Evolutionary conservation across 2,113 vertebrate genomes (phyloP).

Genomic region (Brachirus orientalis): DNA sequence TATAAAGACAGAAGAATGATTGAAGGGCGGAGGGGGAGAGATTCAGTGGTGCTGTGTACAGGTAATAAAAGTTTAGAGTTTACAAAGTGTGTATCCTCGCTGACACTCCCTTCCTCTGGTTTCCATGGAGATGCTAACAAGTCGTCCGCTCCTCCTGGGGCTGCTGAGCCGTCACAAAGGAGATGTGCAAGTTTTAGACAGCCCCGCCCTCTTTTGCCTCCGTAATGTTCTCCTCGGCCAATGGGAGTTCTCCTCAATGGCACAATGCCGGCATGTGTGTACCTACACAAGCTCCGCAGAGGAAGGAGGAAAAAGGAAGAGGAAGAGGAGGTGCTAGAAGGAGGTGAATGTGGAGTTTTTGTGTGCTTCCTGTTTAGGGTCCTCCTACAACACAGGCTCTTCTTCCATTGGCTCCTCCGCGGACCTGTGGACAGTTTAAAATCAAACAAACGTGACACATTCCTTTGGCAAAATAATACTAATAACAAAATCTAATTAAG

Average conservation of each 20-base stretch:
- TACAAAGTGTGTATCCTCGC: conserved; percentile 16
- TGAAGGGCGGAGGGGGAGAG: conserved; percentile 1
- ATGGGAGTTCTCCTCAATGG: conserved; percentile 28
- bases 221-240: conserved; percentile 36
- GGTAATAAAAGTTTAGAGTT: conserved; percentile 27
- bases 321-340: conserved; percentile 63
- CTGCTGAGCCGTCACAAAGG: conserved; percentile 15
- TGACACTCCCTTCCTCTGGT: conserved; percentile 33
- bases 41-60: conserved; percentile 50
- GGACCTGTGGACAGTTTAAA: conserved; percentile 49
- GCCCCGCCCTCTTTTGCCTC: conserved; percentile 22
- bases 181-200: conserved; percentile 13
- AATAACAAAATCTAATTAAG: too few relatives aligned
- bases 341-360: conserved; percentile 54
- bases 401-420: conserved; percentile 78
- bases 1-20: conserved; percentile 18
- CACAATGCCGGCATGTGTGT: conserved; percentile 25
- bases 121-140: conserved; percentile 64
- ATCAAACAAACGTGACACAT: background rate
- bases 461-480: too few relatives aligned
- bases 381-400: conserved; percentile 76
- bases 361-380: conserved; percentile 46
- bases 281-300: conserved; percentile 39
- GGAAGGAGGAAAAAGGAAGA: conserved; percentile 44
- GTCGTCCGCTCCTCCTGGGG: conserved; percentile 53